These are phyloP conservation scores for Nannoperca obscura DNA, from an alignment of 2,797 vertebrate species.

Conservation along the genomic window DNA sequence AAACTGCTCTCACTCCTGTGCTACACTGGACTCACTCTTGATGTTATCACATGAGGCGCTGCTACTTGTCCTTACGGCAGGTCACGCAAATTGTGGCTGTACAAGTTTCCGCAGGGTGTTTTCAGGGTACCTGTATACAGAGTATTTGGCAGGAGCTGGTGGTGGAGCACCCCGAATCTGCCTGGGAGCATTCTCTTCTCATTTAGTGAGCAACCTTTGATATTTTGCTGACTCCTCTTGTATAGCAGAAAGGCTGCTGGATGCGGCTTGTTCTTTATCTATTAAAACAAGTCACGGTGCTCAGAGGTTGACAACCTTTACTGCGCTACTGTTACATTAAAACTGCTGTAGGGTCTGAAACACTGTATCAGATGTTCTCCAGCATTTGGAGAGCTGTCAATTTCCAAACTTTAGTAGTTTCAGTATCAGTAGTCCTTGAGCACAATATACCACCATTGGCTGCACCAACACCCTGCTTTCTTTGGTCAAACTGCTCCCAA, in stretches of 20 bases:
- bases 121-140: background rate
- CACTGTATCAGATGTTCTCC: background rate
- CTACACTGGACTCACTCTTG: background rate
- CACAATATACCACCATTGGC: background rate
- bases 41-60: slow-evolving; percentile 3
- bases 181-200: background rate
- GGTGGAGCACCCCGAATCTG: background rate
- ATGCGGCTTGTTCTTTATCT: slow-evolving; percentile 4
- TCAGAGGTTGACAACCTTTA: background rate
- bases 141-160: background rate
- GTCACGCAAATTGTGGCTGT: background rate
- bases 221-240: background rate
- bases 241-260: background rate
- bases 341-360: slow-evolving; percentile 16
- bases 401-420: background rate
- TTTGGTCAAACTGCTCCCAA: background rate
- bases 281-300: background rate
- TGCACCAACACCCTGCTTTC: background rate
- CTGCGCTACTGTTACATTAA: background rate
- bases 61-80: slow-evolving; percentile 6
- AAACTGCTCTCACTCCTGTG: background rate
- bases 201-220: background rate
- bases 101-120: slow-evolving; percentile 1
- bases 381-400: background rate
- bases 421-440: background rate